Conservation (phyloP, 2,888 invertebrate species). For the Tenthredo amoena region DNA sequence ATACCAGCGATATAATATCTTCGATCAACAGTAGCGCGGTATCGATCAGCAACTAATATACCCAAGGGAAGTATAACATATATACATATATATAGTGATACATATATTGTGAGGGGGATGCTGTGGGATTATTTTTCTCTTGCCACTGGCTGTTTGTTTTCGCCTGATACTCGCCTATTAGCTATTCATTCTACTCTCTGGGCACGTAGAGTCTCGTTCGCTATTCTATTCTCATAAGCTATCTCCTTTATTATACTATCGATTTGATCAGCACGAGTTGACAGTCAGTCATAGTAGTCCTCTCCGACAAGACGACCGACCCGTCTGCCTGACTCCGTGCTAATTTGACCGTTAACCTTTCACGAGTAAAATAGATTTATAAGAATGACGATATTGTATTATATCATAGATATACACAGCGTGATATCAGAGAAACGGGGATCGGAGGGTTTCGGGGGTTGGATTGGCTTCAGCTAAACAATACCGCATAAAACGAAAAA, state of each 20-base stretch:
- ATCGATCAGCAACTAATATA: constrained; percentile 2
- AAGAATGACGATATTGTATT: too few species aligned
- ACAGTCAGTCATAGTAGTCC: neutral
- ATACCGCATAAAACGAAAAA: neutral
- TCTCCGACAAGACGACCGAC: neutral
- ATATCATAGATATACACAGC: too few species aligned
- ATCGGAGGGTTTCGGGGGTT: neutral
- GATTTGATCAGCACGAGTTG: constrained; percentile 47
- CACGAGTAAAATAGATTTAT: constrained; percentile 1
- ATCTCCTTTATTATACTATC: constrained; percentile 48
- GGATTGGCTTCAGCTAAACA: neutral
- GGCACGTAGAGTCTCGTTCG: neutral
- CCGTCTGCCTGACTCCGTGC: neutral
- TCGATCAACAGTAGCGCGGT: constrained; percentile 5
- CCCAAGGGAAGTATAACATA: neutral
- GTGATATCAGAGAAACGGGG: neutral
- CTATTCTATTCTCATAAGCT: constrained; percentile 41
- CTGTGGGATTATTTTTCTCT: constrained; percentile 41
- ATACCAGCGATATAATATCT: neutral
- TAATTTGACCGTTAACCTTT: constrained; percentile 3
- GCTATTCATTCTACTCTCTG: constrained; percentile 34
- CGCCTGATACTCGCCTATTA: constrained; percentile 43
- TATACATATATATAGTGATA: neutral
- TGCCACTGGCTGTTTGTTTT: constrained; percentile 24
- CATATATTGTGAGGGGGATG: neutral